Evolutionary conservation across 2,888 invertebrate species (phyloP).

Genomic region (Dryadula phaetusa): DNA sequence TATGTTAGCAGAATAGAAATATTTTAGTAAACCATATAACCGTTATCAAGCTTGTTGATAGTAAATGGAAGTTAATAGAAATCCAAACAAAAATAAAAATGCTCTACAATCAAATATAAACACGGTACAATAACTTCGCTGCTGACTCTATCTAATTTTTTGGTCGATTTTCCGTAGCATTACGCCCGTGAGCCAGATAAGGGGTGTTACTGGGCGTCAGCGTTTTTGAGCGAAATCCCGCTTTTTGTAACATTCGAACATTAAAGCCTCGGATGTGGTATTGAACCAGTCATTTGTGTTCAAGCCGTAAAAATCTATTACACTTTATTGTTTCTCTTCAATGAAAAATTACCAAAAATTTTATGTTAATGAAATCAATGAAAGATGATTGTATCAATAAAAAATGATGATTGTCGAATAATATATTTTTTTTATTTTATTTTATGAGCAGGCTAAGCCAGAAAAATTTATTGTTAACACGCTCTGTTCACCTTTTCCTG

Average conservation of each 20-base stretch:
- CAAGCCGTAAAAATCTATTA: conserved; percentile 6
- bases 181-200: conserved; percentile 45
- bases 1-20: no score
- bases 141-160: conserved; percentile 48
- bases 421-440: no score
- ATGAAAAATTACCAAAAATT: background rate
- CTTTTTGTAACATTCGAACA: conserved; percentile 37
- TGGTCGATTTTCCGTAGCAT: conserved; percentile 50
- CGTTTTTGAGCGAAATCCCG: conserved; percentile 37
- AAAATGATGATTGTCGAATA: no score
- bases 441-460: no score
- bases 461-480: no score
- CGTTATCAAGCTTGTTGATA: no score
- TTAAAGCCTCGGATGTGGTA: conserved; percentile 37
- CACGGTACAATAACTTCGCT: conserved; percentile 9
- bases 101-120: background rate
- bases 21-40: no score
- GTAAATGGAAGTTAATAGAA: no score
- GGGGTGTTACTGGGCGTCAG: conserved; percentile 40
- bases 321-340: conserved; percentile 6
- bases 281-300: conserved; percentile 33
- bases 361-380: background rate
- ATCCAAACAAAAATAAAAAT: no score
- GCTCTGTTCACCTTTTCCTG: no score
- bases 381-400: no score